Evolutionary conservation across 2,113 vertebrate species (phyloP), one percentile per base, ranked within the genome.

Genomic region (Nycticryphes semicollaris): DNA sequence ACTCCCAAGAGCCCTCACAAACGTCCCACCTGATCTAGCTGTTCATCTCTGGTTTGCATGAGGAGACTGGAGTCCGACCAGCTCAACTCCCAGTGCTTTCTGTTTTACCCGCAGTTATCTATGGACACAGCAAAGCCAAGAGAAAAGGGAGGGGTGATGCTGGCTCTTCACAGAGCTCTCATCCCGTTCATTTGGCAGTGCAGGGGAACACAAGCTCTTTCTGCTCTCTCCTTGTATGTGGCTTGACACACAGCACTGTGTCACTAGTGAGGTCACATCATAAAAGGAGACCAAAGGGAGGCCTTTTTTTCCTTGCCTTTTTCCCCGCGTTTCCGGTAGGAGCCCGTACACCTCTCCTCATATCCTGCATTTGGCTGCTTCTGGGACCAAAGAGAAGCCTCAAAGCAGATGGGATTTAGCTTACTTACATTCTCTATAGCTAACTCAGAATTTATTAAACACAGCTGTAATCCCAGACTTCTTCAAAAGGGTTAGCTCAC

Each of bases 401-500:
- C 94, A 39, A 78, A 96, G 96, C 97, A 98, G 97, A 97, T 98
- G 98, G 97, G 94, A 93, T 98, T 98, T 97, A 97, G 35, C 89
- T 98, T 97, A 98, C 96, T 98, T 84, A 96, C 94, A 92, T 92
- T 96, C 97, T 90, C 97, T 96, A 47, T 47, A 93, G 96, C 87
- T 95, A 92, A 90, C 96, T 97, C 90, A 7, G 45, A 10, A 96
- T 98, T 97, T 97, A 96, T 84, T 79, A 56, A 89, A 97, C 64
- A 41, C 95, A 96, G 96, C 96, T 96, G 97, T 43, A 91, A 90
- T 93, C 94, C 63, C 67, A 96, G 95, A 73, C 91, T 90, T 30
- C 39, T 96, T 89, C 59, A 72, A 77, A 81, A n/a, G 68, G 1
- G 43, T 93, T 96, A 93, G 69, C 74, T 96, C 96, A 75, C 78